These are phyloP conservation scores for Aphelinus atriplicis DNA, from an alignment of 1,140 invertebrate genomes.

Conservation along the genomic window DNA sequence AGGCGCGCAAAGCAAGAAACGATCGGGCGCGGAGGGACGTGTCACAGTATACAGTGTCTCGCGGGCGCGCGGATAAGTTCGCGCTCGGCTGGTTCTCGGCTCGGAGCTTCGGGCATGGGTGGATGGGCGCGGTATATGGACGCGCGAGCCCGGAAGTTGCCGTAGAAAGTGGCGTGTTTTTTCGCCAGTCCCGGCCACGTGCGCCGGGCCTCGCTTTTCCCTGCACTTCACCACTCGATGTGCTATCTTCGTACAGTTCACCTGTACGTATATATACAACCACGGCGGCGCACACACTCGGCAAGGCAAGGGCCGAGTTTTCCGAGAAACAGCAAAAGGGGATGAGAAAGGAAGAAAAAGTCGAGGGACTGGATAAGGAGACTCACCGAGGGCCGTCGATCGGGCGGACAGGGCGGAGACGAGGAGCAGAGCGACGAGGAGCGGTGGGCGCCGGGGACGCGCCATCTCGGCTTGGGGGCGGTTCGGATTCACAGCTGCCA, in stretches of 20 bases:
- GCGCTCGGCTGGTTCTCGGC: neutral
- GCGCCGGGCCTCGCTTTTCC: too few relatives aligned
- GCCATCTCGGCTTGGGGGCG: slow-evolving; percentile 15
- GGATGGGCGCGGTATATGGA: too few relatives aligned
- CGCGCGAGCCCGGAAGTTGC: too few relatives aligned
- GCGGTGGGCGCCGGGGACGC: slow-evolving; percentile 7
- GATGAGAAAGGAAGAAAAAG: neutral
- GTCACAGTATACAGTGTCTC: too few relatives aligned
- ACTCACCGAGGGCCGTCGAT: slow-evolving; percentile 25
- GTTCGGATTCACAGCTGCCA: slow-evolving; percentile 10
- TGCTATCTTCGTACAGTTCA: slow-evolving; percentile 1
- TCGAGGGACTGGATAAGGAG: neutral
- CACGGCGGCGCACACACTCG: too few relatives aligned
- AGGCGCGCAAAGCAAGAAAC: neutral
- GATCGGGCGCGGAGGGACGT: neutral
- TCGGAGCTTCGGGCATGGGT: neutral
- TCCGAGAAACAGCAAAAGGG: slow-evolving; percentile 11
- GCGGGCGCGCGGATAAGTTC: neutral
- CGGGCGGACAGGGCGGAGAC: neutral
- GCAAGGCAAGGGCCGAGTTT: neutral
- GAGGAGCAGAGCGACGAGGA: slow-evolving; percentile 28
- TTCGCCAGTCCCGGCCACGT: too few relatives aligned
- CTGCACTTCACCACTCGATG: slow-evolving; percentile 3
- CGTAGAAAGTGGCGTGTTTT: too few relatives aligned
- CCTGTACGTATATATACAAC: too few relatives aligned